Evolutionary conservation across 2,888 invertebrate genomes (phyloP), one percentile per base, ranked within the genome.

Genomic region (Andricus curvator): DNA sequence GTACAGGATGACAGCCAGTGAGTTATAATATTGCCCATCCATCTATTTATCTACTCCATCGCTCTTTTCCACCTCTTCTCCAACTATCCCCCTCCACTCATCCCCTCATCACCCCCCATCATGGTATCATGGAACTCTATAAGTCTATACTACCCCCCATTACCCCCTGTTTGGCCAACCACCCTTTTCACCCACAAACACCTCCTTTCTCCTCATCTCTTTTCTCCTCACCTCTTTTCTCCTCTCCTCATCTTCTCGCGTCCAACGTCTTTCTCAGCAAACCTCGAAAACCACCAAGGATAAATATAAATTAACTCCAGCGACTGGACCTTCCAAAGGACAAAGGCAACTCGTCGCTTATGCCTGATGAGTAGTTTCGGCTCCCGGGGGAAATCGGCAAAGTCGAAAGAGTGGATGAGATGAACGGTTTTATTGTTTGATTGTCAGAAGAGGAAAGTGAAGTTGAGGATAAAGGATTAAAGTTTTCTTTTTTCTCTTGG

Each of bases 21-120:
- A 92, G 92, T 92, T 92, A 92, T 92, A 92, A 92, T 92, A 92
- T 92, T 92, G 92, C 92, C 92, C 92, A 92, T 92, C 92, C 92
- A 92, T 92, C 92, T 92, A 92, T 92, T 92, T 92, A 92, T 89
- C 89, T 89, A 90, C 89, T 88, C 90, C 89, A 85, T 88, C 89
- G 88, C 70, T 70, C 70, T 70, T 70, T 86, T 87, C 89, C 87
- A 88, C 85, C 89, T 85, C 87, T 86, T 84, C 80, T 79, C 60
- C 77, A 78, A 80, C 84, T 78, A 79, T 84, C 83, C 78, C 22
- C 78, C 82, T 78, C 70, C 41, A 41, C 29, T 25, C 4, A 15
- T 15, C n/a, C 37, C 41, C 60, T 13, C 44, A 13, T 15, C 44
- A 15, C 3, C 15, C 29, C 60, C 41, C 41, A 64, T 62, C 64